Conservation (phyloP, 2,113 vertebrate species). For the Orycteropus afer region DNA sequence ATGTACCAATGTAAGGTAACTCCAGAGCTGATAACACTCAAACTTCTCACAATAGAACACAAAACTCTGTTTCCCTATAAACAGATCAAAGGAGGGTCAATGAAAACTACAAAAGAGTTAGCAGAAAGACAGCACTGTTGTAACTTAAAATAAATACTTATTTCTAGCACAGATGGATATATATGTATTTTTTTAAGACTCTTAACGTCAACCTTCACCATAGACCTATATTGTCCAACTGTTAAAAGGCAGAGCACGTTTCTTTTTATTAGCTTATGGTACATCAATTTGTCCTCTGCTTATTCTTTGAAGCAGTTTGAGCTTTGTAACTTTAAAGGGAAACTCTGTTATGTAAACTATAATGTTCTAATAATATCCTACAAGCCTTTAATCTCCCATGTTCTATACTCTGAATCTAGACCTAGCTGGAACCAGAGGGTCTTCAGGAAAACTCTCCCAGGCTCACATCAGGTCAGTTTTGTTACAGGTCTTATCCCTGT, state of each 20-base stretch:
- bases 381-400: neutral
- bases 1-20: neutral
- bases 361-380: too few species aligned
- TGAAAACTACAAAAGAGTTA: too few species aligned
- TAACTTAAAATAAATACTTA: neutral
- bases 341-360: neutral
- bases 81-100: neutral
- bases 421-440: neutral
- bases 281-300: neutral
- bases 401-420: neutral
- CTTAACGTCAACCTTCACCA: neutral
- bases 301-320: neutral
- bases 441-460: neutral
- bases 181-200: neutral
- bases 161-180: neutral
- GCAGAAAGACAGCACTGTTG: neutral
- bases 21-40: neutral
- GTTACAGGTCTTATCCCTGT: neutral
- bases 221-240: neutral
- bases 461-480: neutral
- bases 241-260: neutral
- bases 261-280: too few species aligned
- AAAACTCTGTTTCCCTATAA: neutral
- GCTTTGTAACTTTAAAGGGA: neutral
- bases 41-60: neutral